Evolutionary conservation across 2,113 vertebrate species (phyloP), one percentile per base, ranked within the genome.

Genomic region (Hemicordylus capensis): DNA sequence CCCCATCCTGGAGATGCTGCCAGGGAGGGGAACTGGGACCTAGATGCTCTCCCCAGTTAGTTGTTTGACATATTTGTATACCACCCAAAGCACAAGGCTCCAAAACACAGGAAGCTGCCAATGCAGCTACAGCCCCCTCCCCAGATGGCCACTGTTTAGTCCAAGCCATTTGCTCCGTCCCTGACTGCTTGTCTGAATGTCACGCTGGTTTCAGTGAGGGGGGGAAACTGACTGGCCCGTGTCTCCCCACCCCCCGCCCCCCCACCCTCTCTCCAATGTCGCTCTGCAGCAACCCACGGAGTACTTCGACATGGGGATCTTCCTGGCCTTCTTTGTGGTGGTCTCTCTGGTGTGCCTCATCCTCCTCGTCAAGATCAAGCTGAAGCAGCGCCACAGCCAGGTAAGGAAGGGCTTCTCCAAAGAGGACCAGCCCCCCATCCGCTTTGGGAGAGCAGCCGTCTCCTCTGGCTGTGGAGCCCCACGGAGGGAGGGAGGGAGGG

Each of bases 241-340:
- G 14, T 75, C 11, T 51, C 4, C 39, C 59, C 37, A 14, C 22
- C 67, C 20, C 12, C 34, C 22, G 15, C 37, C 46, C 46, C 11
- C 59, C 12, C 28, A 46, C 84, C 61, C 34, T 81, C 63, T 89
- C 73, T 90, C 79, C 89, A 88, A 73, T 93, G 48, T 15, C 19
- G 19, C 24, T 51, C 12, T 95, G 87, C 95, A 99, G 98, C 98
- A 99, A 97, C 98, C 99, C 66, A 98, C 98, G 0, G 99, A 99
- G 70, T 99, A 99, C 92, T 99, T 99, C 19, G 99, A 99, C 94
- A 99, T 99, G 99, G 99, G 98, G 31, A 99, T 99, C 94, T 99
- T 99, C 96, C 94, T 99, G 95, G 98, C 99, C 19, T 99, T 99
- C 96, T 99, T 99, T 39, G 98, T 99, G 80, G 98, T 99, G 39